Evolutionary conservation across 2,888 invertebrate species (phyloP).

Genomic region (Masnerella sp.): DNA sequence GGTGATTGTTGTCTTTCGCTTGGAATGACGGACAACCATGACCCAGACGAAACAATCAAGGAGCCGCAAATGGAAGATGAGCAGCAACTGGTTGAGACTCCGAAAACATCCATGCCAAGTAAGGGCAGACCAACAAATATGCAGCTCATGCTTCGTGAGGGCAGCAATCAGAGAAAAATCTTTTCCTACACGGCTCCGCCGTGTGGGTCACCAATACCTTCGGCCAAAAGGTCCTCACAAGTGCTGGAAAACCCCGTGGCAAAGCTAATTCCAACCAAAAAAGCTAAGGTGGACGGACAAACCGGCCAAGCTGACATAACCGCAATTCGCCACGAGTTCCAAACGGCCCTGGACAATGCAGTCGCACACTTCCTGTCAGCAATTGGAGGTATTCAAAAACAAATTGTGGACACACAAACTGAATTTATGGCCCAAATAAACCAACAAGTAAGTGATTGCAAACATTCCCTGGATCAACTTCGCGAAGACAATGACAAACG

Average conservation of each 20-base stretch:
- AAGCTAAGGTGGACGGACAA: neutral
- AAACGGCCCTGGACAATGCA: neutral
- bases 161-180: neutral
- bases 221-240: neutral
- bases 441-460: neutral
- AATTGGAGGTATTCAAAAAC: neutral
- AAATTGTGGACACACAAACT: neutral
- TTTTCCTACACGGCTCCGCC: neutral
- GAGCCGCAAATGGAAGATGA: neutral
- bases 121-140: neutral
- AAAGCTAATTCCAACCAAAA: neutral
- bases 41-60: neutral
- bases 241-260: neutral
- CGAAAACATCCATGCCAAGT: neutral
- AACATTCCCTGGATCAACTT: too few relatives aligned
- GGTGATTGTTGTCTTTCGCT: too few relatives aligned
- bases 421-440: neutral
- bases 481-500: too few relatives aligned
- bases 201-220: neutral
- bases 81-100: neutral
- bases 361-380: neutral
- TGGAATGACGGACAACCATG: neutral
- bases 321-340: neutral
- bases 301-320: neutral
- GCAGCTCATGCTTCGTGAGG: neutral